A percentile compares a stretch with the other conserved stretches of the same genome.
Evolutionary conservation across 37 sponge, comb jelly and placozoan species (phyloP).

Genomic region (Crambe crambe): DNA sequence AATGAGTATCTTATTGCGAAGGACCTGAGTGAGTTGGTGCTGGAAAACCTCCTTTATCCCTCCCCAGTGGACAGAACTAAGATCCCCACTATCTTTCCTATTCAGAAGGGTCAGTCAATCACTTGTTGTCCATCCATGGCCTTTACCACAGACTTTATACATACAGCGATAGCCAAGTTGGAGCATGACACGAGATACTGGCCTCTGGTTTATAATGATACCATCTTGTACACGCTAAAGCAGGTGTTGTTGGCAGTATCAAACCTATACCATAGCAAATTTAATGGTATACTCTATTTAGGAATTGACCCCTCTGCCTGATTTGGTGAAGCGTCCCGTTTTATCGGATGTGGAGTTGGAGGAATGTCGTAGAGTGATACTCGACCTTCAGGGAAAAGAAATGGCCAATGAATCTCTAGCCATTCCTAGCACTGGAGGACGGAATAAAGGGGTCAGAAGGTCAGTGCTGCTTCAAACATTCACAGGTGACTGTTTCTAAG

Average conservation of each 20-base stretch:
- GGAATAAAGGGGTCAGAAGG: conserved; percentile 59
- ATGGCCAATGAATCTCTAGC: conserved; percentile 58
- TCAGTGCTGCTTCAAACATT: neutral
- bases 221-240: conserved; percentile 60
- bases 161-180: conserved; percentile 51
- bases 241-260: conserved; percentile 35
- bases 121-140: neutral
- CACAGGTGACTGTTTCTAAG: neutral
- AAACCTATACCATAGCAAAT: neutral
- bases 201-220: conserved; percentile 78
- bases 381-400: conserved; percentile 46
- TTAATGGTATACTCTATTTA: conserved; percentile 8
- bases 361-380: conserved; percentile 45
- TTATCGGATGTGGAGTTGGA: conserved; percentile 60
- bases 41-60: conserved; percentile 47
- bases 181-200: conserved; percentile 76
- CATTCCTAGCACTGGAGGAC: conserved; percentile 37
- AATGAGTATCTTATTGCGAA: conserved; percentile 16
- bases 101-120: conserved; percentile 44
- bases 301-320: conserved; percentile 71
- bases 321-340: conserved; percentile 10
- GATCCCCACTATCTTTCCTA: conserved; percentile 42
- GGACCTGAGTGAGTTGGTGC: conserved; percentile 84
- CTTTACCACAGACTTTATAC: too few species aligned
- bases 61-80: conserved; percentile 62